phyloP scores from a whole-genome alignment of 2,888 invertebrate genomes.

The Globia sparganii region DNA sequence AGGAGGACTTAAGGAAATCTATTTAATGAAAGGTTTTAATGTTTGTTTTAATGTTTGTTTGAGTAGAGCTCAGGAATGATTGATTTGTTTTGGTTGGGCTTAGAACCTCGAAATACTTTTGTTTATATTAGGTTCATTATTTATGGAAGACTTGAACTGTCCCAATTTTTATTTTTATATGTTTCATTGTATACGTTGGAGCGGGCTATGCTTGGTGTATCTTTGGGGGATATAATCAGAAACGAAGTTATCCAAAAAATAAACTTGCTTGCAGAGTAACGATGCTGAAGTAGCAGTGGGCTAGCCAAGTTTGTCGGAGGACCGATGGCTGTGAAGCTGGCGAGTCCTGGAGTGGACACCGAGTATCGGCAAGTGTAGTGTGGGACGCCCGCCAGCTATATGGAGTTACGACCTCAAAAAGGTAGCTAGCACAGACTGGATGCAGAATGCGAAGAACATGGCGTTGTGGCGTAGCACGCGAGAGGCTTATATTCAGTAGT shows the following conservation, averaged over 20 bases:
- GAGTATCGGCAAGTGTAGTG: neutral
- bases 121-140: slow-evolving; percentile 1
- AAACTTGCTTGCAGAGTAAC: neutral
- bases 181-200: neutral
- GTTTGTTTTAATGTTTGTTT: slow-evolving; percentile 8
- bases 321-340: neutral
- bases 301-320: neutral
- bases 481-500: neutral
- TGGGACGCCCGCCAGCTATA: neutral
- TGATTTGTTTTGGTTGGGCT: neutral
- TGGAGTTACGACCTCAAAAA: neutral
- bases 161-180: too few relatives aligned
- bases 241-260: neutral
- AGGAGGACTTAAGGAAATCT: slow-evolving; percentile 23
- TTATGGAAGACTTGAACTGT: neutral
- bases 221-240: too few relatives aligned
- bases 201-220: neutral
- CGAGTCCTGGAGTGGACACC: neutral
- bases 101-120: neutral
- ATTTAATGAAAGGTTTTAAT: slow-evolving; percentile 23
- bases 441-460: neutral
- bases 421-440: neutral
- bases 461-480: neutral
- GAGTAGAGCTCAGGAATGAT: neutral
- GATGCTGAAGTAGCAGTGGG: neutral